Base-by-base conservation (phyloP, 2,797 vertebrate genomes). In the Scarus forsteni region DNA sequence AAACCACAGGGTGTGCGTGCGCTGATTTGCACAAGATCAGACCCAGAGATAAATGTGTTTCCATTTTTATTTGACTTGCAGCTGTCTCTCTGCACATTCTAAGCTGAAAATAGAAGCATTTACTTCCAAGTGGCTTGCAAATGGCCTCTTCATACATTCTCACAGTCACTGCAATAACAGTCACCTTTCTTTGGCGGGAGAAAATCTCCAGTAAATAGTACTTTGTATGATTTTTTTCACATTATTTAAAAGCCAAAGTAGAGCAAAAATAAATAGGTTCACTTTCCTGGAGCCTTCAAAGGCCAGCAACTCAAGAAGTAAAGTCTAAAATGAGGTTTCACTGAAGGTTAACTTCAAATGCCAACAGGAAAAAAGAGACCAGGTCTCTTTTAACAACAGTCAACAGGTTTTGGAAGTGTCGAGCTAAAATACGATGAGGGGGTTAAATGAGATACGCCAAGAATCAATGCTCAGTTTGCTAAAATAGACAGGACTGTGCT, bases 231-330 rank as follows among this genome's bases (percentile, higher is more conserved):
- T 83, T 82, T 74, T 73, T 75, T 64, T 55, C 60, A 27, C 56
- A 59, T 71, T 54, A 39, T 61, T 40, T 52, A 43, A 35, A 10
- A 49, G 60, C 15, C 44, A 44, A 39, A 54, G 46, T 51, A 56
- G 42, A 75, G 61, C 52, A 52, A 44, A 61, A 50, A n/a, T 53
- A 76, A 74, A 84, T 68, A 44, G 57, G 27, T 70, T 64, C 43
- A 69, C 61, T 52, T 59, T 36, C 36, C 27, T 80, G 62, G 56
- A 84, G 56, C 45, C 51, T 74, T 58, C 6, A 61, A 77, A 80
- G 70, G 66, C 59, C 83, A 85, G 59, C 55, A 49, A 83, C 58
- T 85, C 81, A 82, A 78, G 44, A n/a, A 44, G 57, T 49, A 49
- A 68, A 66, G 56, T 51, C 59, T 66, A 52, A 60, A 46, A 65